These are phyloP conservation scores for Drosophila bifasciata DNA, from an alignment of 1,140 invertebrate species.

Conservation along the genomic window DNA sequence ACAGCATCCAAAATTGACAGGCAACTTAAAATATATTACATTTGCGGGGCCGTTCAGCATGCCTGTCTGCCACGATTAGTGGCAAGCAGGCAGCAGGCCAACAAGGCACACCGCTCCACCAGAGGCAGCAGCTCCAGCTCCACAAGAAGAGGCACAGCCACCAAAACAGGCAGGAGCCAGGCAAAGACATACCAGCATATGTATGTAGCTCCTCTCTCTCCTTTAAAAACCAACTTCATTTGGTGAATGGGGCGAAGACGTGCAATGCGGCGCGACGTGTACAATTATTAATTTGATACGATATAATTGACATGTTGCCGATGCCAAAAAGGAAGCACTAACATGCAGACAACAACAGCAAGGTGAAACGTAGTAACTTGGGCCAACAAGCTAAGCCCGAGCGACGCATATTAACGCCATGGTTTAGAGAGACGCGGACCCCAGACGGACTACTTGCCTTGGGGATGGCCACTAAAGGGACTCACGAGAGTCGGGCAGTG, in stretches of 20 bases:
- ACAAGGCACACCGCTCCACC: constrained; percentile 25
- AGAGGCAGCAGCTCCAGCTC: not conserved
- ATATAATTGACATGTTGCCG: constrained; percentile 83
- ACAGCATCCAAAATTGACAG: constrained; percentile 64
- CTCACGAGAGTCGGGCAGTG: no score
- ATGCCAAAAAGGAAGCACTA: constrained; percentile 80
- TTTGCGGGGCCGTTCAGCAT: constrained; percentile 58
- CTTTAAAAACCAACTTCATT: constrained; percentile 67
- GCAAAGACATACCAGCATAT: not conserved
- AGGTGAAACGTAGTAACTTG: constrained; percentile 38
- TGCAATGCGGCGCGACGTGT: constrained; percentile 66
- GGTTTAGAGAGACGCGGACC: constrained; percentile 34
- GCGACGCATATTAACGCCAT: constrained; percentile 78
- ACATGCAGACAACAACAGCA: constrained; percentile 54
- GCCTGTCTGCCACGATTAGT: constrained; percentile 72
- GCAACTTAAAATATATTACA: constrained; percentile 56
- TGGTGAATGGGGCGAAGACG: constrained; percentile 60
- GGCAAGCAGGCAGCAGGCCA: constrained; percentile 42
- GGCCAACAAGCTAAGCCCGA: constrained; percentile 67
- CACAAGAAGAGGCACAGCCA: no score
- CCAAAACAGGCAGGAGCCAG: no score
- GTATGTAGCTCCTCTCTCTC: constrained; percentile 22
- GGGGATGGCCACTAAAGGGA: constrained; percentile 17
- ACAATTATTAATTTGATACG: constrained; percentile 83
- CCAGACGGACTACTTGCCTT: constrained; percentile 26